A percentile compares a stretch with the other conserved stretches of the same genome.
These are phyloP conservation scores for Meghimatium bilineatum DNA, from an alignment of 2,888 invertebrate species.

Conservation along the genomic window DNA sequence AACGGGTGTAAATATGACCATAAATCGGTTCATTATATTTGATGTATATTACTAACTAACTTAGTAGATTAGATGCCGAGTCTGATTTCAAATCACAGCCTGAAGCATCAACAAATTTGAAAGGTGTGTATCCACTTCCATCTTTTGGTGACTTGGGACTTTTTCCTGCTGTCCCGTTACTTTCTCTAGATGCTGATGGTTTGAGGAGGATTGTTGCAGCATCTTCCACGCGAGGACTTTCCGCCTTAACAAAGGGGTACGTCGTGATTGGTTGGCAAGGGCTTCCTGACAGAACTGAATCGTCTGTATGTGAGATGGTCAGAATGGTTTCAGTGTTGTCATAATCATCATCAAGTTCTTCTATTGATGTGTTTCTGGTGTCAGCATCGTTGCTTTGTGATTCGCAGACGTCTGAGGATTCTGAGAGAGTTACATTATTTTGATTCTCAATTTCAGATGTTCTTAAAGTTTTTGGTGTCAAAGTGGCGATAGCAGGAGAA, in stretches of 20 bases:
- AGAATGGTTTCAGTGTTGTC: conserved; percentile 22
- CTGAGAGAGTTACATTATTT: conserved; percentile 39
- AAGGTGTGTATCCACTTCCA: background rate
- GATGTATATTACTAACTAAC: background rate
- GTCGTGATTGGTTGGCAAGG: background rate
- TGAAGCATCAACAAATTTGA: background rate
- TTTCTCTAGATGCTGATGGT: background rate
- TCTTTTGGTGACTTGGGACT: conserved; percentile 8
- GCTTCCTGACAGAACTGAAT: conserved; percentile 19
- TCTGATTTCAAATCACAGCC: conserved; percentile 27
- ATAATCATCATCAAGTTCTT: conserved; percentile 36
- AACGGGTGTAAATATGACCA: background rate
- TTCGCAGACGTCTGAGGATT: conserved; percentile 33
- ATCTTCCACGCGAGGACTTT: background rate
- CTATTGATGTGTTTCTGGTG: conserved; percentile 41
- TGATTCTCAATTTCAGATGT: conserved; percentile 47
- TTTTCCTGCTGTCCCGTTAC: background rate
- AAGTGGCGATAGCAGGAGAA: background rate
- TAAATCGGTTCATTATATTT: background rate
- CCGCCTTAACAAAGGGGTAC: background rate
- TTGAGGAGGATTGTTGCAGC: background rate
- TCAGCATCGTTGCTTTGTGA: conserved; percentile 34
- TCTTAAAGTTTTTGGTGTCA: conserved; percentile 34
- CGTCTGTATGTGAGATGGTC: conserved; percentile 36
- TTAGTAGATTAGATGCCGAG: conserved; percentile 32